phyloP scores from a whole-genome alignment of 1,140 invertebrate species.

The Dolichoris vasculosae region DNA sequence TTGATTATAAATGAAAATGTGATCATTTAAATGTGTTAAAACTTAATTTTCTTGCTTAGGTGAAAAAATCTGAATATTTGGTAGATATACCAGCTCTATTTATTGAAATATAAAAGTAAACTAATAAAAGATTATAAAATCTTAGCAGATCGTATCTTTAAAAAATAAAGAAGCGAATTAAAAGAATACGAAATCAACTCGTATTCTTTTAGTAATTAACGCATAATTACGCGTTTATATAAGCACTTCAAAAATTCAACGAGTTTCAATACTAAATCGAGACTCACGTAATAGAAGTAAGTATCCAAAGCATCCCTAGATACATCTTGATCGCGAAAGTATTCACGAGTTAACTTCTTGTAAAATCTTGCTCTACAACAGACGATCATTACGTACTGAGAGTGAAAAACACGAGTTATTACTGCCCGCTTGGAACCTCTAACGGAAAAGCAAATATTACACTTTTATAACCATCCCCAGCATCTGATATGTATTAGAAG shows the following conservation, averaged over 20 bases:
- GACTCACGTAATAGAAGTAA: background rate
- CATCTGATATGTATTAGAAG: background rate
- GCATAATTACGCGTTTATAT: too few relatives aligned
- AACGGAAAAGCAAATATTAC: constrained; percentile 2
- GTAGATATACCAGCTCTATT: too few relatives aligned
- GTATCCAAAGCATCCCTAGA: background rate
- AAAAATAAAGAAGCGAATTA: too few relatives aligned
- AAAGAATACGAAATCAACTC: background rate
- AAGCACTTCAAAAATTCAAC: background rate
- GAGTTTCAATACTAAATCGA: background rate
- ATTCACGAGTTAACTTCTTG: background rate
- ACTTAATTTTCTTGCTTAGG: background rate
- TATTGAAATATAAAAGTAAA: too few relatives aligned
- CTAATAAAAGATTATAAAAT: too few relatives aligned
- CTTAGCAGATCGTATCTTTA: too few relatives aligned
- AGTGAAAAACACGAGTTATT: background rate
- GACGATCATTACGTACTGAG: background rate
- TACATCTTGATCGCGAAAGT: background rate
- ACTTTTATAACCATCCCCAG: background rate
- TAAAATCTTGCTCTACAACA: background rate
- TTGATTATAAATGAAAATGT: too few relatives aligned
- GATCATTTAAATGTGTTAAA: background rate
- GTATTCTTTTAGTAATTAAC: too few relatives aligned
- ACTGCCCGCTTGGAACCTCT: background rate
- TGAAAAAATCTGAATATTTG: too few relatives aligned